A percentile compares a stretch with the other conserved stretches of the same genome.
phyloP scores from a whole-genome alignment of 1,140 invertebrate species.

The Diploscapter pachys region DNA sequence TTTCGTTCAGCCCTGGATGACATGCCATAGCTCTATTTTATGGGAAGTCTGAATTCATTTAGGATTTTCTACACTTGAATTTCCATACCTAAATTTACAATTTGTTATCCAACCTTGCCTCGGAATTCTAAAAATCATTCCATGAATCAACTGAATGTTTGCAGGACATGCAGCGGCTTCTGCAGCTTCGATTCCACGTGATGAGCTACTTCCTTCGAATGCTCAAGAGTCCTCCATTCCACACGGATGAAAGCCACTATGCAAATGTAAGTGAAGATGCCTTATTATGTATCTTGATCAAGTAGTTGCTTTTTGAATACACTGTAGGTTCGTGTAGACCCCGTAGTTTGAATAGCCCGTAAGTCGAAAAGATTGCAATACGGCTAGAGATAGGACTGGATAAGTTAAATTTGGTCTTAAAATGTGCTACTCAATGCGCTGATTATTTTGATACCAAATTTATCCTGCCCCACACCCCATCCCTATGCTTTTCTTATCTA shows the following conservation, averaged over 20 bases:
- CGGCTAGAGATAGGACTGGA: background rate
- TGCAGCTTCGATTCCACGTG: conserved; percentile 46
- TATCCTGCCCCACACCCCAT: background rate
- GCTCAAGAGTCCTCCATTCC: conserved; percentile 10
- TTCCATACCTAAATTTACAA: conserved; percentile 32
- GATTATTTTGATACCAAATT: background rate
- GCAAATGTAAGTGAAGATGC: too few relatives aligned
- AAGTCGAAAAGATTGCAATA: background rate
- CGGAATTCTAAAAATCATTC: background rate
- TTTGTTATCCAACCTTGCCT: conserved; percentile 21
- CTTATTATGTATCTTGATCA: too few relatives aligned
- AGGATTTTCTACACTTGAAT: background rate
- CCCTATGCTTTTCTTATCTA: background rate
- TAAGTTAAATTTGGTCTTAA: background rate
- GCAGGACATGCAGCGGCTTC: conserved; percentile 27
- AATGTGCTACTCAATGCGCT: background rate
- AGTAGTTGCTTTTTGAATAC: too few relatives aligned
- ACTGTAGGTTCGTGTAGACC: background rate
- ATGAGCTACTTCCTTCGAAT: conserved; percentile 49
- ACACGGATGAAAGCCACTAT: background rate
- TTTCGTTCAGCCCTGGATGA: background rate
- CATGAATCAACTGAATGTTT: background rate
- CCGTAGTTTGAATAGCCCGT: background rate
- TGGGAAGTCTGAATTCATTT: background rate
- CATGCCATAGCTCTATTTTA: background rate